Evolutionary conservation across 2,888 invertebrate genomes (phyloP).

Genomic region (Tholera decimalis): DNA sequence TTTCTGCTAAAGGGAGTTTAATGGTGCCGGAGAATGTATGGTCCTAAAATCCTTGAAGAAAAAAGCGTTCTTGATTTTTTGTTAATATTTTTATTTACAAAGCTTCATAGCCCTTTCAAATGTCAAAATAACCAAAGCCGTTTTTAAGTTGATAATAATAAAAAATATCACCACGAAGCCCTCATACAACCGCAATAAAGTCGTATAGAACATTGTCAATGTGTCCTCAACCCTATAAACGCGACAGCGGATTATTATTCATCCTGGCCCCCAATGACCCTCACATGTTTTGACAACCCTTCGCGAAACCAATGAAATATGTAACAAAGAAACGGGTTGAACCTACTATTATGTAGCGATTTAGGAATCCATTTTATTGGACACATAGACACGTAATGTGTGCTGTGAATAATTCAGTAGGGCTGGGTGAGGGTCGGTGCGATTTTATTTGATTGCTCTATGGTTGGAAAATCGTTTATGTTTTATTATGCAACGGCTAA

Average conservation of each 20-base stretch:
- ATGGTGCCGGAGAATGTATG: constrained; percentile 22
- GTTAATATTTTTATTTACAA: background rate
- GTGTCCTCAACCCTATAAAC: constrained; percentile 68
- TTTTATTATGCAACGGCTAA: constrained; percentile 58
- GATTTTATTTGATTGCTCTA: constrained; percentile 75
- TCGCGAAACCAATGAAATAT: constrained; percentile 84
- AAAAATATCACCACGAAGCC: constrained; percentile 33
- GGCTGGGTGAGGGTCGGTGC: constrained; percentile 70
- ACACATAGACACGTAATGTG: constrained; percentile 72
- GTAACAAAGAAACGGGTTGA: constrained; percentile 85
- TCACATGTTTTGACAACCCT: constrained; percentile 78
- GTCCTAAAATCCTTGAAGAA: constrained; percentile 32
- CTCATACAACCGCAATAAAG: constrained; percentile 44
- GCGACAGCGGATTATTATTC: constrained; percentile 71
- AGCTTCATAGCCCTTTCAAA: background rate
- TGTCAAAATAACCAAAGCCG: constrained; percentile 9
- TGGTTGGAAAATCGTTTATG: constrained; percentile 75
- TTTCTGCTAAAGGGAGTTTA: constrained; percentile 48
- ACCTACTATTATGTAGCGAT: constrained; percentile 77
- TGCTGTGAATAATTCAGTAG: constrained; percentile 78
- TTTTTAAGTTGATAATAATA: constrained; percentile 46
- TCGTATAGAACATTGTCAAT: constrained; percentile 61
- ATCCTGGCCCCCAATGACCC: constrained; percentile 76
- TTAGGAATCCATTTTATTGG: constrained; percentile 80
- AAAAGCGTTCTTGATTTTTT: too few species aligned